Evolutionary conservation across 2,888 invertebrate species (phyloP).

Genomic region (Caenorhabditis imperialis): DNA sequence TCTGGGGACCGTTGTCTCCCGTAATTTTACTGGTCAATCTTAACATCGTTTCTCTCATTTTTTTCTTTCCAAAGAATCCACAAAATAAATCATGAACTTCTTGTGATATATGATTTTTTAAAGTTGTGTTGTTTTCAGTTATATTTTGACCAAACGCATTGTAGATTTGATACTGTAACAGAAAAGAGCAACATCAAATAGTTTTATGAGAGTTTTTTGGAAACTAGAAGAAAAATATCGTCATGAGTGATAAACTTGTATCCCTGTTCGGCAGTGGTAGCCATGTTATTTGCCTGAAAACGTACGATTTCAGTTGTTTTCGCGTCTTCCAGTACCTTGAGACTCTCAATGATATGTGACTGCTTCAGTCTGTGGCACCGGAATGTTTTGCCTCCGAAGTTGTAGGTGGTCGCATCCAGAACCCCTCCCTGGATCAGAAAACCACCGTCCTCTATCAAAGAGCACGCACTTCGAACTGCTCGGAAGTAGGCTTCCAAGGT

Average conservation of each 20-base stretch:
- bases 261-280: slow-evolving; percentile 62
- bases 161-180: neutral
- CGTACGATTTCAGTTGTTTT: neutral
- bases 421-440: slow-evolving; percentile 76
- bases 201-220: slow-evolving; percentile 63
- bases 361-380: slow-evolving; percentile 71
- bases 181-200: slow-evolving; percentile 8
- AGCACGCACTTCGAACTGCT: slow-evolving; percentile 67
- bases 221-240: slow-evolving; percentile 74
- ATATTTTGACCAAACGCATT: too few species aligned
- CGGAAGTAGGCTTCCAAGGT: slow-evolving; percentile 64
- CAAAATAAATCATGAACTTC: too few species aligned
- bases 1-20: slow-evolving; percentile 17
- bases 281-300: slow-evolving; percentile 71
- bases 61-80: neutral
- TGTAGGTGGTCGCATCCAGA: slow-evolving; percentile 72
- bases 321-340: slow-evolving; percentile 57
- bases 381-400: slow-evolving; percentile 73
- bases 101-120: too few species aligned
- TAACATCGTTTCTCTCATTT: too few species aligned
- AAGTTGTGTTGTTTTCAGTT: too few species aligned
- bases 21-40: slow-evolving; percentile 38
- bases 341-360: slow-evolving; percentile 65
- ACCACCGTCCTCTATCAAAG: slow-evolving; percentile 74
- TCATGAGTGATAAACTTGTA: slow-evolving; percentile 74